Evolutionary conservation across 2,888 invertebrate species (phyloP).

Genomic region (Cephus pygmeus): DNA sequence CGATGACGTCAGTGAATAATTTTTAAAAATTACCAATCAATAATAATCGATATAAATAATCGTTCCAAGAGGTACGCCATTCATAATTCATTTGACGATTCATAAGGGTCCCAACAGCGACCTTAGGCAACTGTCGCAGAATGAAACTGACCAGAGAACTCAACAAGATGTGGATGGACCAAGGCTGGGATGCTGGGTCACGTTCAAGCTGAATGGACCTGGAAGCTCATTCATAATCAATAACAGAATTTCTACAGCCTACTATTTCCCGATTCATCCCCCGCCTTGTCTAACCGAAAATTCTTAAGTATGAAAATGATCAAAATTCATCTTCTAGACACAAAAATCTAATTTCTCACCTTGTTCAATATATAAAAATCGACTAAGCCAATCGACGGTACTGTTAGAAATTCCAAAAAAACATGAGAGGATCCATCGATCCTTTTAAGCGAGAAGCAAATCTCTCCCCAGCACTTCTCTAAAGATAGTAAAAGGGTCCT

Average conservation of each 20-base stretch:
- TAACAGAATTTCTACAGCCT: conserved; percentile 18
- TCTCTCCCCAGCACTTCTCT: not conserved
- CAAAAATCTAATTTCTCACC: not conserved
- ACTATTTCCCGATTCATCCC: not conserved
- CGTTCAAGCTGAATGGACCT: conserved; percentile 53
- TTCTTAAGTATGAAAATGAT: not conserved
- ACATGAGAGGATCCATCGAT: not conserved
- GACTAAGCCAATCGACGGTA: not conserved
- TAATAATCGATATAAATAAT: not conserved
- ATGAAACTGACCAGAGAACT: conserved; percentile 13
- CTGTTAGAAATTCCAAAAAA: not conserved
- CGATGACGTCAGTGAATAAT: not conserved
- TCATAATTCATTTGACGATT: not conserved
- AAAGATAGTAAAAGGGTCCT: conserved; percentile 12
- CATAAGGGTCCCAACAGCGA: not conserved
- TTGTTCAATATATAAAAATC: not conserved
- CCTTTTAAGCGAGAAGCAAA: not conserved
- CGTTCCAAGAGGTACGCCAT: not conserved
- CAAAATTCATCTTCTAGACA: not conserved
- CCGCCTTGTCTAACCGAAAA: not conserved
- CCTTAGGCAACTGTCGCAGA: conserved; percentile 16
- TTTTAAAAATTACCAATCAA: not conserved
- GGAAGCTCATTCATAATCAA: conserved; percentile 54
- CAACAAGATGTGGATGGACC: conserved; percentile 39
- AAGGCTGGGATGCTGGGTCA: conserved; percentile 47